Conservation (phyloP, 30 jellyfish, hydroid and myxozoan species). For the Phacellophora camtschatica region DNA sequence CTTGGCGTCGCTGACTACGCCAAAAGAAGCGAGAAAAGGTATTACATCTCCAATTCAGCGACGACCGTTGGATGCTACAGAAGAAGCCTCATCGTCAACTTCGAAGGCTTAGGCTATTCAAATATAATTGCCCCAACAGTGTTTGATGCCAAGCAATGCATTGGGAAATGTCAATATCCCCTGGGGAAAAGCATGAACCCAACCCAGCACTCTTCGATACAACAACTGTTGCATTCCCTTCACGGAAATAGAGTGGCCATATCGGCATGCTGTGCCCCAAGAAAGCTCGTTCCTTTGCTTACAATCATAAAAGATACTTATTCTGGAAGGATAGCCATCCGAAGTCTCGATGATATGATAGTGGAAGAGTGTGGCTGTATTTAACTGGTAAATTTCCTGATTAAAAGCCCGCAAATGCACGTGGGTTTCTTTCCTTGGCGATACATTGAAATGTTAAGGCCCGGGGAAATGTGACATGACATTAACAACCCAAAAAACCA, state of each 20-base stretch:
- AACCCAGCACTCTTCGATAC: constrained; percentile 62
- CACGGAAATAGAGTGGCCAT: constrained; percentile 45
- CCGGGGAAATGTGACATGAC: too few species aligned
- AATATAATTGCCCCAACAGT: constrained; percentile 58
- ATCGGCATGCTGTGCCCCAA: constrained; percentile 66
- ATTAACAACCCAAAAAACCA: too few species aligned
- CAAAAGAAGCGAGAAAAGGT: background rate
- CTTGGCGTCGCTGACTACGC: too few species aligned
- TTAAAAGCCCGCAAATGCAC: background rate
- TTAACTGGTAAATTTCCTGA: background rate
- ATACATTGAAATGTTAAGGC: too few species aligned
- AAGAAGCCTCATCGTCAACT: constrained; percentile 46
- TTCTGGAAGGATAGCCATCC: constrained; percentile 24
- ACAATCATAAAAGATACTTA: constrained; percentile 31
- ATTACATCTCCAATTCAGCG: background rate
- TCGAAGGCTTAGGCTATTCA: constrained; percentile 51
- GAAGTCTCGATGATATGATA: constrained; percentile 66
- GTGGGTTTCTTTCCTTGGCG: too few species aligned
- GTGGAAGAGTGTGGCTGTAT: constrained; percentile 79
- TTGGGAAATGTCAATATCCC: constrained; percentile 68
- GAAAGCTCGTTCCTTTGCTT: constrained; percentile 32
- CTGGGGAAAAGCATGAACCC: constrained; percentile 61
- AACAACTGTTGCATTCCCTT: constrained; percentile 48
- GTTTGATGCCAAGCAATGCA: constrained; percentile 69
- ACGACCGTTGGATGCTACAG: constrained; percentile 34